Base-by-base conservation (phyloP, 2,888 invertebrate species). In the Dilophus febrilis region DNA sequence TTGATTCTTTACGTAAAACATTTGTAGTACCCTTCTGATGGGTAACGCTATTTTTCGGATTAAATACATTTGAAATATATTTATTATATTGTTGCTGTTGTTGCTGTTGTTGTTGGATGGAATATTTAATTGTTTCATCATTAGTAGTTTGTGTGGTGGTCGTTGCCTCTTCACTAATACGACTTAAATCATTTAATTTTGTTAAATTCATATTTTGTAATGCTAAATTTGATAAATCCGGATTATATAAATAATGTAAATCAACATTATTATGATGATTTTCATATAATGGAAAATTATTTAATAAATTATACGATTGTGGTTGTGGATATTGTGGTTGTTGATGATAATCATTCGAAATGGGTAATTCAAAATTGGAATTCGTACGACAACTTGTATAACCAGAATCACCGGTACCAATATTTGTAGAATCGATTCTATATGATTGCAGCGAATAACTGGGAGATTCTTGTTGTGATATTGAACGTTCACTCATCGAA, bases 381-480 rank as follows among this genome's bases (percentile, higher is more conserved):
- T 40, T 35, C 6, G 40, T 17, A 8, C 28, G 40, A 14, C 35
- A 26, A 13, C 40, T 40, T 18, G 30, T 40, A 26, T 40, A 40
- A n/a, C 46, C 46, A 10, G 46, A 46, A 22, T 46, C 46, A 18
- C 39, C 37, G 11, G 44, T 43, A 7, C 44, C 40, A 16, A 44
- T 36, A 29, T 45, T 43, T 13, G 44, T 38, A n/a, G n/a, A n/a
- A 14, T 44, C 42, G 19, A 41, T 39, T 34, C 40, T 30, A n/a
- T 43, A 34, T 17, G 41, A 44, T 34, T 46, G 42, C 10, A 45
- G 12, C 6, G 46, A 46, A 18, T 43, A 42, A 28, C 42, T 42
- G 1, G 46, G 44, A 10, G 45, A 46, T 35, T 45, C 44, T 38
- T 46, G 45, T 37, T 44, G 43, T 38, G 16, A 7, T 33, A 31